Base-by-base conservation (phyloP, 1,140 invertebrate species). In the Drosophila mauritiana region DNA sequence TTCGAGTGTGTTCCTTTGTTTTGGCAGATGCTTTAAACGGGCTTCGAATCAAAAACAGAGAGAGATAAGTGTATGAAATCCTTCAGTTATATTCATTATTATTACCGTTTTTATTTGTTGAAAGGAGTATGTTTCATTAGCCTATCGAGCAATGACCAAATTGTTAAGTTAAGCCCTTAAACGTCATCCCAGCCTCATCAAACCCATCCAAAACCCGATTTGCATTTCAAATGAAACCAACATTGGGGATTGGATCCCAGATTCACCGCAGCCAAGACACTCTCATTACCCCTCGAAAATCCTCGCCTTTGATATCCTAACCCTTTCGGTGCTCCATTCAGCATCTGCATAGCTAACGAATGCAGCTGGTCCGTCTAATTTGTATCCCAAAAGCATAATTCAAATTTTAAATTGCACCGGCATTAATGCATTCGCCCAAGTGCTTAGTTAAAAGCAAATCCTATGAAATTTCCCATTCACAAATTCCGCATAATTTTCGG, bases 331-430 rank as follows among this genome's bases (percentile, higher is more conserved):
- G n/a, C 12, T 4, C 6, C 20, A 8, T 31, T 17, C n/a, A 46
- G 46, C 54, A 57, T 63, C 45, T 59, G 45, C 72, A 61, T 69
- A 70, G 57, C 49, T 69, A 80, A 69, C 58, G 67, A 82, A 46
- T 73, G 40, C 56, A 73, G 45, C 46, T 51, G 57, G 55, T 34
- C 45, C 37, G 34, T 65, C 80, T 65, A 83, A 59, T 76, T 76
- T 76, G 80, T 77, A 88, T 88, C 59, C 64, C 57, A 76, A 83
- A 89, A 68, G 84, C 76, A 73, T 88, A 73, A 89, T 83, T 79
- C 63, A 52, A 62, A 89, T 89, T 89, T 88, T 58, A 83, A 89
- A 88, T 83, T 89, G 79, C 79, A 73, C 74, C 64, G 63, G 61
- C 64, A 73, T 88, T 89, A 89, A 83, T 83, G 83, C 75, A 74